phyloP scores from a whole-genome alignment of 1,140 invertebrate genomes.

The Cydia pomonella region DNA sequence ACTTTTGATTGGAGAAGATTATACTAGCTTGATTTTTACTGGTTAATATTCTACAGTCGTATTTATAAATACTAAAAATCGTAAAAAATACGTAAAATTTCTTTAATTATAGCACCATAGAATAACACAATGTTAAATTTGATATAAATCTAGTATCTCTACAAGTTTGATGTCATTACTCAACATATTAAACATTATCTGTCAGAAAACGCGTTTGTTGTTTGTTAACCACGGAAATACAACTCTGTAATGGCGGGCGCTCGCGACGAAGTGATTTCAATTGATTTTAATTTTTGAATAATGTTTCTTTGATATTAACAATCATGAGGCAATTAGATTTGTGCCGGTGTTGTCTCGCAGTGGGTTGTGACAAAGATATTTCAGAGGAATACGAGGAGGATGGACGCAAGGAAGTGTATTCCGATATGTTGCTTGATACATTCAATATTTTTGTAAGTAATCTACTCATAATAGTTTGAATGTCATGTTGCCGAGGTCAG shows the following conservation, averaged over 20 bases:
- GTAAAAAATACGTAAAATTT: not conserved
- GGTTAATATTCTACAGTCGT: not conserved
- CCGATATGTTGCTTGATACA: constrained; percentile 7
- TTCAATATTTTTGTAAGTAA: constrained; percentile 28
- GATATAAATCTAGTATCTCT: not conserved
- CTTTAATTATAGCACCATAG: not conserved
- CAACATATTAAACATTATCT: not conserved
- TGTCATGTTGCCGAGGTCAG: no score
- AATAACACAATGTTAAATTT: not conserved
- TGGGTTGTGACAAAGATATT: constrained; percentile 19
- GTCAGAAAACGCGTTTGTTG: not conserved
- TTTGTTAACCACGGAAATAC: constrained; percentile 24
- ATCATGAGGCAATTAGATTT: constrained; percentile 23
- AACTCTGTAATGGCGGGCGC: constrained; percentile 24
- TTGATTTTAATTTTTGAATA: not conserved
- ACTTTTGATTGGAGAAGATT: not conserved
- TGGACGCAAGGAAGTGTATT: constrained; percentile 24
- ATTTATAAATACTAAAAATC: not conserved
- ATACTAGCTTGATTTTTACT: not conserved
- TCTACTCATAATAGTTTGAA: not conserved
- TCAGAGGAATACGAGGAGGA: constrained; percentile 13
- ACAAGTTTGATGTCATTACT: not conserved
- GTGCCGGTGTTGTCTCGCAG: constrained; percentile 20
- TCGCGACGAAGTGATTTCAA: not conserved
- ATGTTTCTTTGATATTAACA: not conserved